Conservation (phyloP, 2,888 invertebrate genomes). For the Drosophila prolongata region DNA sequence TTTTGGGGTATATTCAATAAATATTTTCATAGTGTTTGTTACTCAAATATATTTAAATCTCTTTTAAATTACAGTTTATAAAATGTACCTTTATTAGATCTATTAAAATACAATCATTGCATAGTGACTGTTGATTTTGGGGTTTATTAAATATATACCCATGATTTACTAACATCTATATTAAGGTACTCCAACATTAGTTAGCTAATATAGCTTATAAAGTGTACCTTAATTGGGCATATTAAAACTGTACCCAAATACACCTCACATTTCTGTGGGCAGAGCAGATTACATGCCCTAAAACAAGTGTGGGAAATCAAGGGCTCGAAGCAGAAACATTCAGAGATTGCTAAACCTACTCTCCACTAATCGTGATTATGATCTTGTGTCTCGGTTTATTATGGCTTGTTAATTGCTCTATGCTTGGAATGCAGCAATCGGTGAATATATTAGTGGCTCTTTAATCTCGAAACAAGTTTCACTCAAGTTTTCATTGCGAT, state of each 20-base stretch:
- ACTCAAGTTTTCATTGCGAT: background rate
- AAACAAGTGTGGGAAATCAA: constrained; percentile 25
- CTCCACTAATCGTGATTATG: constrained; percentile 16
- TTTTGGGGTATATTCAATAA: too few species aligned
- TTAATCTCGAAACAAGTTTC: constrained; percentile 3
- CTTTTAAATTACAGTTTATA: too few species aligned
- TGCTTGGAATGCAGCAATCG: constrained; percentile 1
- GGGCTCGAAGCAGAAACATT: background rate
- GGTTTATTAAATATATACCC: too few species aligned
- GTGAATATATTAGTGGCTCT: background rate
- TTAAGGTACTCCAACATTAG: too few species aligned
- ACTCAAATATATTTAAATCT: too few species aligned
- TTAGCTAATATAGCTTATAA: too few species aligned
- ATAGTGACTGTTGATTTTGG: too few species aligned
- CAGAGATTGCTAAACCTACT: constrained; percentile 18
- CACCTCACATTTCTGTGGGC: background rate
- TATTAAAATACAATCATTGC: too few species aligned
- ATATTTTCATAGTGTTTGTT: too few species aligned
- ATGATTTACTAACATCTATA: too few species aligned
- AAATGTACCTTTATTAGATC: too few species aligned
- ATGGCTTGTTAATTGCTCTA: constrained; percentile 12
- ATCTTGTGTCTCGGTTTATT: constrained; percentile 11
- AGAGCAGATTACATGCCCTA: background rate
- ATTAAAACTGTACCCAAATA: background rate
- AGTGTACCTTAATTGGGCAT: background rate